Evolutionary conservation across 2,888 invertebrate genomes (phyloP).

Genomic region (Terebella lapidaria): DNA sequence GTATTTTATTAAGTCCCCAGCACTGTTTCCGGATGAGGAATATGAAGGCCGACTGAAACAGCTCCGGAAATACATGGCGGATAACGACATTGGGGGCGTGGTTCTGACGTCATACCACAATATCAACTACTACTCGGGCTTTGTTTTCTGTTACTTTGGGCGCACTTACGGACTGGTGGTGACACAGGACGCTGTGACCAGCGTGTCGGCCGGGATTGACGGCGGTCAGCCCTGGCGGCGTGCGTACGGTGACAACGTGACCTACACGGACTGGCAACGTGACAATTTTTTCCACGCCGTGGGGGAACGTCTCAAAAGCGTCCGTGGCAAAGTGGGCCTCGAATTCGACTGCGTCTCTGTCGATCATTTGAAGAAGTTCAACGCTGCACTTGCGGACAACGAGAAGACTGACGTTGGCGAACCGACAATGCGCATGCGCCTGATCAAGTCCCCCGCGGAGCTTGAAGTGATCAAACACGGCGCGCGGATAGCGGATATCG

Average conservation of each 20-base stretch:
- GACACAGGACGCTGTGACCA: slow-evolving; percentile 5
- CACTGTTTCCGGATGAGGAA: slow-evolving; percentile 11
- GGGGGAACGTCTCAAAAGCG: not conserved
- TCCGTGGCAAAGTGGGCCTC: slow-evolving; percentile 7
- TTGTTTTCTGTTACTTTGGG: slow-evolving; percentile 17
- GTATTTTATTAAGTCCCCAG: too few relatives aligned
- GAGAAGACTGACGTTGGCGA: slow-evolving; percentile 13
- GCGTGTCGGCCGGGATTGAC: slow-evolving; percentile 15
- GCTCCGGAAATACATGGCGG: slow-evolving; percentile 12
- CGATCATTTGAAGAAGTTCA: slow-evolving; percentile 12
- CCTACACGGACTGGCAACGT: slow-evolving; percentile 20
- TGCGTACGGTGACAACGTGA: slow-evolving; percentile 13
- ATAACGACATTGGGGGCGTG: slow-evolving; percentile 2
- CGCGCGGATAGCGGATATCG: slow-evolving; percentile 16
- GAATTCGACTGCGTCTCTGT: slow-evolving; percentile 20
- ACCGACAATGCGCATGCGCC: slow-evolving; percentile 12
- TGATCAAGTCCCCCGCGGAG: slow-evolving; percentile 16
- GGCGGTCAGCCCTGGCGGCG: slow-evolving; percentile 20
- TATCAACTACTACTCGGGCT: slow-evolving; percentile 20
- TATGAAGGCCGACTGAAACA: slow-evolving; percentile 6
- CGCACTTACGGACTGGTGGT: slow-evolving; percentile 15
- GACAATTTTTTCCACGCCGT: slow-evolving; percentile 19
- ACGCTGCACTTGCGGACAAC: not conserved
- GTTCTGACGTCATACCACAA: slow-evolving; percentile 21
- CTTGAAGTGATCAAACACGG: slow-evolving; percentile 11